Evolutionary conservation across 2,797 vertebrate species (phyloP).

Genomic region (Clarias platycephalus): DNA sequence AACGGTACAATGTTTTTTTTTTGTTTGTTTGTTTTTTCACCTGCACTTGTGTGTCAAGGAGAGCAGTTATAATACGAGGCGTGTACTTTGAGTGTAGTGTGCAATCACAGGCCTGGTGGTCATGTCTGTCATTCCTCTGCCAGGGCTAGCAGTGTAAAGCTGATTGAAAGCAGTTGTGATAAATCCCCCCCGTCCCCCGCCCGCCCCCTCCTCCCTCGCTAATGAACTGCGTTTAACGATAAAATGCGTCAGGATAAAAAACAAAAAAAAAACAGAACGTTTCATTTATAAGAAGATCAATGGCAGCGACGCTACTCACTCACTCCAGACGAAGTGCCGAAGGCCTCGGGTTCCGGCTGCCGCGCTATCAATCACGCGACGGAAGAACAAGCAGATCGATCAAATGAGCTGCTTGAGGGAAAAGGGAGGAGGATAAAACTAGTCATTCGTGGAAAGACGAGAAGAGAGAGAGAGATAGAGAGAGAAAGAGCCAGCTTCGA

Average conservation of each 20-base stretch:
- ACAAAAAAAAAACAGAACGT: conserved; percentile 66
- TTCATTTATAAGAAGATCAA: conserved; percentile 77
- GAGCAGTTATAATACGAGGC: neutral
- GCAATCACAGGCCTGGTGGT: conserved; percentile 32
- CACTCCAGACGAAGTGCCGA: conserved; percentile 69
- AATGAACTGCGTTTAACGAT: conserved; percentile 83
- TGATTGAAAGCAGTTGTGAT: conserved; percentile 64
- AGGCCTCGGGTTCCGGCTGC: conserved; percentile 74
- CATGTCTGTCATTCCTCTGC: conserved; percentile 14
- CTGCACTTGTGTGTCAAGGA: neutral
- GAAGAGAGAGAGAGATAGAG: neutral
- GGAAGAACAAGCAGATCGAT: conserved; percentile 70
- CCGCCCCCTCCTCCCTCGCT: conserved; percentile 66
- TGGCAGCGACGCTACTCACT: conserved; percentile 67
- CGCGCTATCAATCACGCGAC: conserved; percentile 76
- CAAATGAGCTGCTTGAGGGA: conserved; percentile 60
- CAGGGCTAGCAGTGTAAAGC: conserved; percentile 17
- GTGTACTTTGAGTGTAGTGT: neutral
- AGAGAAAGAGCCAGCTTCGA: conserved; percentile 1
- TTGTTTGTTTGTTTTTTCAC: neutral
- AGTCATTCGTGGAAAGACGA: conserved; percentile 39
- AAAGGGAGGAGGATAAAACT: conserved; percentile 37
- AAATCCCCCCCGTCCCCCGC: conserved; percentile 64
- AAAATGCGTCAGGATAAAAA: conserved; percentile 65
- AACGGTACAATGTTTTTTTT: neutral